These are phyloP conservation scores for Drosophila pullipes DNA, from an alignment of 2,888 invertebrate genomes.

Conservation along the genomic window DNA sequence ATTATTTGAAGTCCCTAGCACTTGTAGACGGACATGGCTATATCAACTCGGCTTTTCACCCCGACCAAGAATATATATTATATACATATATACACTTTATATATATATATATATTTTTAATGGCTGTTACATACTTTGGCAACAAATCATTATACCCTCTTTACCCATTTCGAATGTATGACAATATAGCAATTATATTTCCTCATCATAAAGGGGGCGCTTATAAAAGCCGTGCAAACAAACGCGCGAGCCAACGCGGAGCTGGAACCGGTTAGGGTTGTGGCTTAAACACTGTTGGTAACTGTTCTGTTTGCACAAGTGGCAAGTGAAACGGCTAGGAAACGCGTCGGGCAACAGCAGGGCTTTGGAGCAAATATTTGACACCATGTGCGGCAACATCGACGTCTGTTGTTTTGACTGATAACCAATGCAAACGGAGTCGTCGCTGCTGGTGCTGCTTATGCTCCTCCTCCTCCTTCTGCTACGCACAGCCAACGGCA, in stretches of 20 bases:
- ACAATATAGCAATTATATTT: slow-evolving; percentile 69
- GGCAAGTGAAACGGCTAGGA: slow-evolving; percentile 17
- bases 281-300: not conserved
- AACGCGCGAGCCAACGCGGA: slow-evolving; percentile 67
- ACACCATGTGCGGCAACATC: slow-evolving; percentile 25
- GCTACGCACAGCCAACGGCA: slow-evolving; percentile 24
- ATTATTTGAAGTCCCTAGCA: not conserved
- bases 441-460: slow-evolving; percentile 11
- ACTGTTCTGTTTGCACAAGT: slow-evolving; percentile 46
- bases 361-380: slow-evolving; percentile 39
- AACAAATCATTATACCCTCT: not conserved
- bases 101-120: not conserved
- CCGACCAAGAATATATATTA: not conserved
- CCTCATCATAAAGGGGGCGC: slow-evolving; percentile 15
- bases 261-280: slow-evolving; percentile 16
- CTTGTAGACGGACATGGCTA: not conserved
- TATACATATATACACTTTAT: not conserved
- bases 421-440: slow-evolving; percentile 49
- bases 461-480: slow-evolving; percentile 35
- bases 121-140: not conserved
- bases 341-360: slow-evolving; percentile 18
- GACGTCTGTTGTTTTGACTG: slow-evolving; percentile 20
- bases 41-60: not conserved
- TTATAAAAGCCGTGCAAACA: slow-evolving; percentile 65
- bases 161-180: not conserved